phyloP scores from a whole-genome alignment of 2,113 vertebrate genomes.

The Hiodon alosoides region DNA sequence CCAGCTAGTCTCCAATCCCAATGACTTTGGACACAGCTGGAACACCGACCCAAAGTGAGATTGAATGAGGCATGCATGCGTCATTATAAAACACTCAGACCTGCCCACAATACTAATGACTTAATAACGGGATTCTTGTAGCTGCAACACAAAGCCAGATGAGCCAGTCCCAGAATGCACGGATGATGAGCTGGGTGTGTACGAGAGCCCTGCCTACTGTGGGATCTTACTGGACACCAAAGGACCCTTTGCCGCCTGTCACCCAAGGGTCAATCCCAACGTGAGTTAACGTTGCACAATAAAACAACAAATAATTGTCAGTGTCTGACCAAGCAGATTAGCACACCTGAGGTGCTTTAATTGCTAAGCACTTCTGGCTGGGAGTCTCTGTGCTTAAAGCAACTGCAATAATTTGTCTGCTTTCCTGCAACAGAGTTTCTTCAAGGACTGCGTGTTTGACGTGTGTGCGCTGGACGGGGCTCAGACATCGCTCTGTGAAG shows the following conservation, averaged over 20 bases:
- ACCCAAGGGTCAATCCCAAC: conserved; percentile 51
- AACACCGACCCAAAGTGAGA: conserved; percentile 58
- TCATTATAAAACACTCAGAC: not conserved
- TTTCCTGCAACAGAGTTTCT: conserved; percentile 50
- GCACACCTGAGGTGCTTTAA: not conserved
- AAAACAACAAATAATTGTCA: not conserved
- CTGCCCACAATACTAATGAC: not conserved
- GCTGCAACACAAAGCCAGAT: conserved; percentile 57
- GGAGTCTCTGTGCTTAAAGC: not conserved
- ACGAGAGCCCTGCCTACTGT: conserved; percentile 58
- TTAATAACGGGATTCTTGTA: conserved; percentile 28
- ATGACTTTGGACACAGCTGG: conserved; percentile 69
- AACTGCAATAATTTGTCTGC: not conserved
- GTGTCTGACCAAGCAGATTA: not conserved
- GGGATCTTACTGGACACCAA: conserved; percentile 52
- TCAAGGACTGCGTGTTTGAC: conserved; percentile 62
- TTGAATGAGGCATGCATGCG: not conserved
- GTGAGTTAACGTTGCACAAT: conserved; percentile 38
- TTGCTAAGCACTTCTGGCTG: not conserved
- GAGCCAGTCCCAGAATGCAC: conserved; percentile 51
- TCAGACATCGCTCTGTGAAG: conserved; percentile 56
- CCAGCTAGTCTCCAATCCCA: conserved; percentile 40
- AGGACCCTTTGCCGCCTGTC: conserved; percentile 51
- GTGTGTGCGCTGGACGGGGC: conserved; percentile 62
- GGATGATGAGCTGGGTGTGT: conserved; percentile 50